Evolutionary conservation across 2,888 invertebrate species (phyloP).

Genomic region (Odiellus spinosus): DNA sequence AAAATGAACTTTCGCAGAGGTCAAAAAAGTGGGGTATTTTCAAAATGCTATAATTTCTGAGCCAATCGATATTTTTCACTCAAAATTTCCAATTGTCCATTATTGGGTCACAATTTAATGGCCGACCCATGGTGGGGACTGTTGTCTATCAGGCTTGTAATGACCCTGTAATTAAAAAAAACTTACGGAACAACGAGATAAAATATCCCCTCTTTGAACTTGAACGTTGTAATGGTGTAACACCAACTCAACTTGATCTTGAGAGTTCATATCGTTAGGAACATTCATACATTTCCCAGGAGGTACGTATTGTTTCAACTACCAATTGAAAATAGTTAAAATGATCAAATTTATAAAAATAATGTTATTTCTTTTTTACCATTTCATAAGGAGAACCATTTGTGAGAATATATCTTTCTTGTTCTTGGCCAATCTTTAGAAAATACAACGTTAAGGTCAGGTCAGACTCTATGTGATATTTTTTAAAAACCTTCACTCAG

Average conservation of each 20-base stretch:
- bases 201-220: slow-evolving; percentile 46
- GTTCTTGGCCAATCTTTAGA: slow-evolving; percentile 33
- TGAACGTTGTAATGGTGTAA: slow-evolving; percentile 46
- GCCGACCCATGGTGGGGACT: too few species aligned
- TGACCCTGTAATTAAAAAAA: too few species aligned
- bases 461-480: too few species aligned
- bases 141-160: too few species aligned
- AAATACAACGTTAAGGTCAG: slow-evolving; percentile 1
- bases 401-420: slow-evolving; percentile 41
- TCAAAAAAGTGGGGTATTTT: too few species aligned
- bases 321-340: slow-evolving; percentile 10
- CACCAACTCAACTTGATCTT: slow-evolving; percentile 49
- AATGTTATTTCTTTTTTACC: slow-evolving; percentile 21
- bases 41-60: too few species aligned
- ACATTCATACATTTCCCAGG: slow-evolving; percentile 44
- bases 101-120: too few species aligned
- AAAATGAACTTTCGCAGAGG: too few species aligned
- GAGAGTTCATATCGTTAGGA: slow-evolving; percentile 33
- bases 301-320: slow-evolving; percentile 36
- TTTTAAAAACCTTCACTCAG: too few species aligned
- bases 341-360: neutral
- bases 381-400: slow-evolving; percentile 32
- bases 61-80: too few species aligned
- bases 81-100: too few species aligned
- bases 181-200: slow-evolving; percentile 53